Evolutionary conservation across 92 coral and sea anemone species (phyloP), one percentile per base, ranked within the genome.

Genomic region (Actinostola sp.): DNA sequence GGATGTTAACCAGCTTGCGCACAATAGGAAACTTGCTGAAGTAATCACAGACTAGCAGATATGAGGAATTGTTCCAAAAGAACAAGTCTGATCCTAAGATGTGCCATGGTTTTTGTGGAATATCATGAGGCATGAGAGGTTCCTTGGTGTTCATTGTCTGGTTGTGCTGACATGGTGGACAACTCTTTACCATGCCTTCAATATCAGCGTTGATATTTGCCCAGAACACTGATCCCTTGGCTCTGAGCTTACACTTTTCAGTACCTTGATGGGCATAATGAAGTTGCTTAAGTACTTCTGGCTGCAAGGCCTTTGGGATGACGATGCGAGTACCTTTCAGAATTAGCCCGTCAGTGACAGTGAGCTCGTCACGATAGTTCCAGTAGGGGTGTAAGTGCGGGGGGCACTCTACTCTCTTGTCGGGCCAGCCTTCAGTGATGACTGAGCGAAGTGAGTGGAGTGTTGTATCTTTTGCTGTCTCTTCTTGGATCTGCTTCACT

Each of bases 201-300:
- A 86, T 81, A 63, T 89, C 83, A 5, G 65, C 62, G 53, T 85
- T 89, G 23, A 85, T 77, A 74, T 76, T 87, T 56, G 71, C 68
- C 85, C 88, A 71, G 61, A 87, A 76, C 29, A 87, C 92, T 4
- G 92, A 82, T 26, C 78, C 92, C 66, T 78, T 88, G 31, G 83
- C 83, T 46, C 92, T 66, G 66, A 78, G 92, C 53, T 89, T 85
- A 57, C 91, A 89, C 29, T 85, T 85, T 66, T 89, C 95, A 20
- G 86, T 73, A n/a, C 90, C 88, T 62, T 80, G 90, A 65, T 81
- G 89, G 24, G 88, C 88, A 59, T 80, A 84, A 69, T 89, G 90
- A 3, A 89, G 69, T 48, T 84, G 79, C 75, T 80, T 32, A n/a
- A 84, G 59, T 4, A 89, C 80, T 23, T 63, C 87, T 12, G 78